Evolutionary conservation across 2,888 invertebrate species (phyloP).

Genomic region (Rhodophaea formosa): DNA sequence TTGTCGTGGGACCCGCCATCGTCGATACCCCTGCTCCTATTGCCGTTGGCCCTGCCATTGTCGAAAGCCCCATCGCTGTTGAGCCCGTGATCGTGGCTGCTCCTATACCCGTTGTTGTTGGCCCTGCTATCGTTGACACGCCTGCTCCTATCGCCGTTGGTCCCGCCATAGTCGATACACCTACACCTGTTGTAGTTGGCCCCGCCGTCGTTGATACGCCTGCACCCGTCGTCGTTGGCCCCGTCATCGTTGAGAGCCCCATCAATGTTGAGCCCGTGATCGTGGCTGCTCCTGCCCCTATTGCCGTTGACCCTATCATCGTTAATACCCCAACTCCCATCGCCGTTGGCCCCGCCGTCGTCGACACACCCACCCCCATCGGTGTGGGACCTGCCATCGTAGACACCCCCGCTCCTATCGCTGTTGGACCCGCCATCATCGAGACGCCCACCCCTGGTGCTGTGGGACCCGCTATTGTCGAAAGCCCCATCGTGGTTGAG

Average conservation of each 20-base stretch:
- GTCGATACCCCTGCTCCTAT: slow-evolving; percentile 3
- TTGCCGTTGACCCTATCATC: slow-evolving; percentile 2
- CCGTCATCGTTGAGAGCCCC: slow-evolving; percentile 3
- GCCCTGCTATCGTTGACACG: not conserved
- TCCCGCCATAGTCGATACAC: not conserved
- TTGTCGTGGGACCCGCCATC: slow-evolving; percentile 10
- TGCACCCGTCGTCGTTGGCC: not conserved
- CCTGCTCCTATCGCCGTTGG: not conserved
- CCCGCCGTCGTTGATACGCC: not conserved
- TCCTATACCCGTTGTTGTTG: not conserved
- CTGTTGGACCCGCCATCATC: not conserved
- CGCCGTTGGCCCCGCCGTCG: slow-evolving; percentile 3
- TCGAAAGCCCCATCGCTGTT: slow-evolving; percentile 9
- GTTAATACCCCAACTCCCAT: not conserved
- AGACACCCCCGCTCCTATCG: not conserved
- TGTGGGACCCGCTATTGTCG: not conserved
- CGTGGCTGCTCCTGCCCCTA: not conserved
- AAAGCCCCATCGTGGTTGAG: not conserved
- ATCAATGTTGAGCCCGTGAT: not conserved
- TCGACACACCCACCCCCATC: not conserved
- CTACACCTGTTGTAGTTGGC: not conserved
- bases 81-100: not conserved
- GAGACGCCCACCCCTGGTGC: not conserved
- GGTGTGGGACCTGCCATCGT: not conserved
- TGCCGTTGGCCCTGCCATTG: slow-evolving; percentile 13